These are phyloP conservation scores for Megalops cyprinoides DNA, from an alignment of 2,797 vertebrate species.

Conservation along the genomic window DNA sequence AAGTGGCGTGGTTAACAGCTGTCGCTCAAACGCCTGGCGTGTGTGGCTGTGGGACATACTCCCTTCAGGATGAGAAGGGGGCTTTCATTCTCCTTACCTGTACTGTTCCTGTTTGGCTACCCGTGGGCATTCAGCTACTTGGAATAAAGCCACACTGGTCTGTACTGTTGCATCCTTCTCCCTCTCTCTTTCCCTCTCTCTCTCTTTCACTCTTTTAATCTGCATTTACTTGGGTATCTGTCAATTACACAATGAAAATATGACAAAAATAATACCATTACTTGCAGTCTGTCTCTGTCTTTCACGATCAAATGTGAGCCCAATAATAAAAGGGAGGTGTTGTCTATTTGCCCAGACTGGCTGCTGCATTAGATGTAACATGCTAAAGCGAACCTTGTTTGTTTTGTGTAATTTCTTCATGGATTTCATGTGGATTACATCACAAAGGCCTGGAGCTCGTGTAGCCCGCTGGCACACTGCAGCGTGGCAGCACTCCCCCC, in stretches of 20 bases:
- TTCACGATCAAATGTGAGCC: not conserved
- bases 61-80: not conserved
- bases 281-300: not conserved
- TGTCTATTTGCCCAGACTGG: not conserved
- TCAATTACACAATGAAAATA: not conserved
- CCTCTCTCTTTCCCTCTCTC: not conserved
- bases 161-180: not conserved
- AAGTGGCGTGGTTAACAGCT: conserved; percentile 60
- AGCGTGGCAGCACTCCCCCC: not conserved
- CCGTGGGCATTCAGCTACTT: too few relatives aligned
- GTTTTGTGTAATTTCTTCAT: not conserved
- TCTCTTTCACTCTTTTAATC: not conserved
- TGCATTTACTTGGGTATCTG: not conserved
- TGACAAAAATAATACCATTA: not conserved
- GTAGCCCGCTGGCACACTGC: conserved; percentile 45
- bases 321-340: not conserved
- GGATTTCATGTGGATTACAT: conserved; percentile 73
- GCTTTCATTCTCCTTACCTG: conserved; percentile 39
- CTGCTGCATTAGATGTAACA: not conserved
- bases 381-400: conserved; percentile 2
- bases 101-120: not conserved
- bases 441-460: too few relatives aligned
- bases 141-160: not conserved
- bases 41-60: conserved; percentile 27
- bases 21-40: conserved; percentile 58